phyloP scores from a whole-genome alignment of 2,888 invertebrate species.

The Gerosis bhagava region DNA sequence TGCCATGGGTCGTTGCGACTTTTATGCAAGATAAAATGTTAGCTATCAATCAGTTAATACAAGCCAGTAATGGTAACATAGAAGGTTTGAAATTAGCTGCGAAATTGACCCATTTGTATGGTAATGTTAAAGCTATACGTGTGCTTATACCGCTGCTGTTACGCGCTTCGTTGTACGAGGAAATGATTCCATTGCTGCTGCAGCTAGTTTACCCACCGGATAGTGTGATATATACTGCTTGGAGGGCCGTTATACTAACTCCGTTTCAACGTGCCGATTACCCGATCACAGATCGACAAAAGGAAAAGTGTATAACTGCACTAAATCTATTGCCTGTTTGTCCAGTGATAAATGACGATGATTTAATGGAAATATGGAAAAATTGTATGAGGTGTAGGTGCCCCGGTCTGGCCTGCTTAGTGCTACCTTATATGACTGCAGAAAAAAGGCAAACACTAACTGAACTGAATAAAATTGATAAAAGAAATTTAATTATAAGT shows the following conservation, averaged over 20 bases:
- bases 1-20: no score
- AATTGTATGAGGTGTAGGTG: conserved; percentile 71
- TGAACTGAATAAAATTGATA: conserved; percentile 70
- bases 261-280: conserved; percentile 75
- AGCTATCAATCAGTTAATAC: conserved; percentile 65
- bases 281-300: conserved; percentile 73
- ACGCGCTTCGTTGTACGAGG: conserved; percentile 58
- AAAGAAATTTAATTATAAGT: conserved; percentile 67
- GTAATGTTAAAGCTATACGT: conserved; percentile 51
- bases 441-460: conserved; percentile 57
- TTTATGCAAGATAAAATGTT: conserved; percentile 67
- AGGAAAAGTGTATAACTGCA: conserved; percentile 63
- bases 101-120: conserved; percentile 57
- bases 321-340: conserved; percentile 72
- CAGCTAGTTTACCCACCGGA: conserved; percentile 57
- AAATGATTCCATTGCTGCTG: conserved; percentile 66
- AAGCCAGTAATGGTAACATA: conserved; percentile 53
- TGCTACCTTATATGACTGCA: conserved; percentile 70
- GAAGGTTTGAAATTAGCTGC: conserved; percentile 63
- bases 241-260: conserved; percentile 66
- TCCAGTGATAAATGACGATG: conserved; percentile 68
- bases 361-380: conserved; percentile 72
- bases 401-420: conserved; percentile 67
- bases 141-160: conserved; percentile 57
- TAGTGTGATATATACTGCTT: conserved; percentile 59